Conservation (phyloP, 2,797 vertebrate genomes). For the Pseudomugil tenellus region DNA sequence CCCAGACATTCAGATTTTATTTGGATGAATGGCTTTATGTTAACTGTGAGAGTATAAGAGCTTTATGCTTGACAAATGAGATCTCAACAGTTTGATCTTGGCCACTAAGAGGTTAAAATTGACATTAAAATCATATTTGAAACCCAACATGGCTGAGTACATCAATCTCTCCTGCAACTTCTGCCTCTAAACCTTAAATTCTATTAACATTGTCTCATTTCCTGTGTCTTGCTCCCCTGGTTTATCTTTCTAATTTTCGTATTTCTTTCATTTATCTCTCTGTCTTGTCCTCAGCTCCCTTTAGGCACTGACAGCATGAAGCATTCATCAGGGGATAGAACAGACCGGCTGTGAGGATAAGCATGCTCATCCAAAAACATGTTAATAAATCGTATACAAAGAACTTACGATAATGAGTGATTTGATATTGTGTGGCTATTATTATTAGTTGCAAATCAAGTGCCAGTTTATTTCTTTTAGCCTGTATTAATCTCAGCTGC, state of each 20-base stretch:
- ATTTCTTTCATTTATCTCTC: constrained; percentile 55
- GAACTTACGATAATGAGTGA: neutral
- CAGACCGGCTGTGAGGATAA: constrained; percentile 27
- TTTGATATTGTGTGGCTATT: neutral
- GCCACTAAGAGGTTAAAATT: constrained; percentile 12
- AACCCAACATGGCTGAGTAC: neutral
- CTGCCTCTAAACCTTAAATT: constrained; percentile 29
- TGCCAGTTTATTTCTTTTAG: neutral
- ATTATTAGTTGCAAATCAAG: neutral
- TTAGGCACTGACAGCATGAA: constrained; percentile 35
- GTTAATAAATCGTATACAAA: neutral
- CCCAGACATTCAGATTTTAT: constrained; percentile 33
- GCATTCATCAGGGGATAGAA: constrained; percentile 36
- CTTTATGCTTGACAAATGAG: constrained; percentile 11
- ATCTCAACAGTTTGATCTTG: neutral
- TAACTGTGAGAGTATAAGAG: constrained; percentile 12
- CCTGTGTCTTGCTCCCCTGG: constrained; percentile 28
- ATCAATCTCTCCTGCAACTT: constrained; percentile 17
- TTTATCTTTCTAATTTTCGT: constrained; percentile 43
- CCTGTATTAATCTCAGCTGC: neutral
- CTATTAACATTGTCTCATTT: constrained; percentile 50
- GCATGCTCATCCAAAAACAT: constrained; percentile 12
- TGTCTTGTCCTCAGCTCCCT: constrained; percentile 45
- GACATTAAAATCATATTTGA: neutral
- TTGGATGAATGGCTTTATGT: constrained; percentile 36